Evolutionary conservation across 2,113 vertebrate genomes (phyloP), one percentile per base, ranked within the genome.

Genomic region (Epinephelus moara): DNA sequence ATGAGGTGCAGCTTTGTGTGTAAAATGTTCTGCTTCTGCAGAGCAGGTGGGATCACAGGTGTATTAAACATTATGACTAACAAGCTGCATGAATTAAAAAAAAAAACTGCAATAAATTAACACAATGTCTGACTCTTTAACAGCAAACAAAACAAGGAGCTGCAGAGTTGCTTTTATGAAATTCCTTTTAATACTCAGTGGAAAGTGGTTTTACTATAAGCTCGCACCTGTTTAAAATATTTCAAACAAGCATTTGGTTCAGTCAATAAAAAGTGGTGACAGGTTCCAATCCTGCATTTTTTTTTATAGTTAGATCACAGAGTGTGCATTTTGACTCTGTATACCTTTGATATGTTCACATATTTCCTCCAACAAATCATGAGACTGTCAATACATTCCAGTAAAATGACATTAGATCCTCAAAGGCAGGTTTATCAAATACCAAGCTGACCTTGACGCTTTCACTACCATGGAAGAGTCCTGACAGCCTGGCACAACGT

Each of bases 1-100:
- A 19, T 9, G 4, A 66, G 15, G 27, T 59, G 40, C 27, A 17
- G 21, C 25, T 64, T 64, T 81, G 55, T 85, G 52, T 80, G 33
- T 4, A 59, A 37, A 25, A 63, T 8, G 11, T 37, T 55, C 3
- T 68, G 62, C 15, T 59, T 14, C 40, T 49, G 40, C 42, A 53
- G 18, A 68, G 56, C 62, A 75, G n/a, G 30, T 62, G 23, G 19
- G 45, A 4, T 23, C 15, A 55, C 15, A 55, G 13, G 18, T 50
- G 5, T 19, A 42, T 33, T 40, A 25, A 67, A 73, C 33, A 37
- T 37, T 37, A 45, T 45, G 15, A 49, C 30, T 62, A 12, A 12
- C 2, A 25, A 74, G 10, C 37, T 74, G 42, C 14, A 25, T 59
- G 70, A 27, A 47, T 27, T 13, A 6, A 25, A 30, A 30, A 30